phyloP scores from a whole-genome alignment of 1,140 invertebrate species.

The Odontomachus brunneus region DNA sequence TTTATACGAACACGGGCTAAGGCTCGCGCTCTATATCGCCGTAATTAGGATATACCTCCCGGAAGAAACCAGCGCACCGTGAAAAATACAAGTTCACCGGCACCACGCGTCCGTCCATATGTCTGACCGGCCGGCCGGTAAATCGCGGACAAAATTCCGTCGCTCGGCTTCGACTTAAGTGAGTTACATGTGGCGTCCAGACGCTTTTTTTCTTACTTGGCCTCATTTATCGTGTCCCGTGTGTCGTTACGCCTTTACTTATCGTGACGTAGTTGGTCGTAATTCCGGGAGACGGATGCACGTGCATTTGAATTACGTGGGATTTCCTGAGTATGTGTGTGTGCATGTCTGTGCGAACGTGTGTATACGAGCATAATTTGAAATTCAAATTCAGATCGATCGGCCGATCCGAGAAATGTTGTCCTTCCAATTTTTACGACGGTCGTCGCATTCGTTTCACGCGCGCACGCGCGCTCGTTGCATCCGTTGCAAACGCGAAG shows the following conservation, averaged over 20 bases:
- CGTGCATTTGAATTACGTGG: background rate
- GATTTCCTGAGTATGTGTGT: background rate
- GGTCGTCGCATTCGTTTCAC: background rate
- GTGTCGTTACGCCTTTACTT: constrained; percentile 53
- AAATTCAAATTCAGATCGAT: constrained; percentile 56
- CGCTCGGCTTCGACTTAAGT: constrained; percentile 31
- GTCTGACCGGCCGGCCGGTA: background rate
- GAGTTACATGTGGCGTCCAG: constrained; percentile 11
- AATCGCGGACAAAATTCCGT: constrained; percentile 38
- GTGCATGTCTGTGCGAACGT: background rate
- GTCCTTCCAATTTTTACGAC: constrained; percentile 44
- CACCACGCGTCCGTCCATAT: background rate
- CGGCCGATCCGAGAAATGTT: constrained; percentile 31
- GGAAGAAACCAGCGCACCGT: constrained; percentile 13
- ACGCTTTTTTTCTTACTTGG: constrained; percentile 13
- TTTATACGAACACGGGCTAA: constrained; percentile 36
- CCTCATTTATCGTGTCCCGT: constrained; percentile 3
- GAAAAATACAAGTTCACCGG: constrained; percentile 12
- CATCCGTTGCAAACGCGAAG: too few relatives aligned
- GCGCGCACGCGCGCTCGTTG: background rate
- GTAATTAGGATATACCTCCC: constrained; percentile 48
- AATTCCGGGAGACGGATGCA: constrained; percentile 44
- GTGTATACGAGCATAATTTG: constrained; percentile 36
- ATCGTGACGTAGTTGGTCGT: constrained; percentile 17
- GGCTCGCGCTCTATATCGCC: background rate